These are phyloP conservation scores for Chelon auratus DNA, from an alignment of 2,797 vertebrate species.

Conservation along the genomic window DNA sequence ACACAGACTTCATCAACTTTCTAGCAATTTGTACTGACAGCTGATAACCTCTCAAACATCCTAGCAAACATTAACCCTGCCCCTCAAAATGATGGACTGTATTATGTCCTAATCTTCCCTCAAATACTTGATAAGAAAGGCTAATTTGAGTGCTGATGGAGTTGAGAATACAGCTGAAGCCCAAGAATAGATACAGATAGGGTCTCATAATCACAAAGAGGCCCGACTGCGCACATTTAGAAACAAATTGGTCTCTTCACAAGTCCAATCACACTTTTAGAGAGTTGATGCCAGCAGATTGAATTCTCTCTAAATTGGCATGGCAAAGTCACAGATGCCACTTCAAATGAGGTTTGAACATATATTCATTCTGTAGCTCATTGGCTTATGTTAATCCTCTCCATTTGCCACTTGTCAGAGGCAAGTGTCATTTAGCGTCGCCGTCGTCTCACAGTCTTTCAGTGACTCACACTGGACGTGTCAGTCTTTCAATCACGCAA, in stretches of 20 bases:
- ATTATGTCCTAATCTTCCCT: conserved; percentile 83
- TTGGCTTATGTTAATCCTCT: conserved; percentile 83
- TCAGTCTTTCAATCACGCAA: conserved; percentile 79
- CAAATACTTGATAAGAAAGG: conserved; percentile 81
- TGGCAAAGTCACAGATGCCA: conserved; percentile 83
- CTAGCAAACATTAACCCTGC: conserved; percentile 75
- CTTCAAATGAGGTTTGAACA: conserved; percentile 84
- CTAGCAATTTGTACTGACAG: conserved; percentile 75
- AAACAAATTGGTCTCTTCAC: conserved; percentile 81
- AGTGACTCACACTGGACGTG: conserved; percentile 69
- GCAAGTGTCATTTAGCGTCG: conserved; percentile 73
- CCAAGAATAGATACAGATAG: conserved; percentile 80
- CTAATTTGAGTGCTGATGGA: conserved; percentile 82
- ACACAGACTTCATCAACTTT: conserved; percentile 79
- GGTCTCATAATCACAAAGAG: conserved; percentile 77
- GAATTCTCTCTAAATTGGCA: conserved; percentile 83
- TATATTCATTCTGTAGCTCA: conserved; percentile 81
- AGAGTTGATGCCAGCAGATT: conserved; percentile 78
- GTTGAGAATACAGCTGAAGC: conserved; percentile 74
- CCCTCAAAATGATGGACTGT: conserved; percentile 75
- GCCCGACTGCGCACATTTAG: conserved; percentile 74
- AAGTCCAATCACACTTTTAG: conserved; percentile 77
- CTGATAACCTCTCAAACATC: conserved; percentile 79
- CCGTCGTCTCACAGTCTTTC: conserved; percentile 71
- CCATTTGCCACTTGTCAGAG: conserved; percentile 81